Evolutionary conservation across 2,888 invertebrate species (phyloP).

Genomic region (Tetragonisca angustula): DNA sequence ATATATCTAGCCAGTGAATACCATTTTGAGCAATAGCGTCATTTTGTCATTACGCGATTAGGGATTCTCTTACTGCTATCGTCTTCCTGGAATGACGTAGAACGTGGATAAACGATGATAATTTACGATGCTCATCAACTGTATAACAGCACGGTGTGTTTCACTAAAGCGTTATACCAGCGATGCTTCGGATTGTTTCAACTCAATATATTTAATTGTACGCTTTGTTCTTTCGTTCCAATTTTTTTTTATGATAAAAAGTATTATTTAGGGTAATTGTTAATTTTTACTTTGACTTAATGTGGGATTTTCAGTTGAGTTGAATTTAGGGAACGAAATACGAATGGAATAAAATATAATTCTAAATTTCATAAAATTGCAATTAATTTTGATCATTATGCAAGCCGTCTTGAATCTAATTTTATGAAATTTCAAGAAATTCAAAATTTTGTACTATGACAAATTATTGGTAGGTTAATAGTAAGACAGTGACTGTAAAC

Average conservation of each 20-base stretch:
- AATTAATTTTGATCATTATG: no score
- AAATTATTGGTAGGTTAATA: no score
- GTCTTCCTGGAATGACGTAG: neutral
- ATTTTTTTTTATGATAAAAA: neutral
- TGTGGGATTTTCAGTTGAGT: no score
- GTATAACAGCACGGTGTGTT: neutral
- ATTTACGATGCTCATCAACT: neutral
- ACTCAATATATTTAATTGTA: no score
- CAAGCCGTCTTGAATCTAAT: no score
- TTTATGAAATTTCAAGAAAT: no score
- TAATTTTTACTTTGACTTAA: neutral
- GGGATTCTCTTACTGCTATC: neutral
- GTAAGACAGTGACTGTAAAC: no score
- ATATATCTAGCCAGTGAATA: constrained; percentile 4
- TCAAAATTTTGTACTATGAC: no score
- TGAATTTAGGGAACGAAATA: no score
- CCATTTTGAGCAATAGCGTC: constrained; percentile 6
- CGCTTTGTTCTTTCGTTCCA: neutral
- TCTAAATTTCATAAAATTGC: no score
- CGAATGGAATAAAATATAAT: no score
- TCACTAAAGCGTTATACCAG: neutral
- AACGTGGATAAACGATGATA: neutral
- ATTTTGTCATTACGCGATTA: constrained; percentile 12
- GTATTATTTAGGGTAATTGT: neutral
- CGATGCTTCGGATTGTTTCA: neutral